These are phyloP conservation scores for Sitophilus oryzae DNA, from an alignment of 1,140 invertebrate species.

Conservation along the genomic window DNA sequence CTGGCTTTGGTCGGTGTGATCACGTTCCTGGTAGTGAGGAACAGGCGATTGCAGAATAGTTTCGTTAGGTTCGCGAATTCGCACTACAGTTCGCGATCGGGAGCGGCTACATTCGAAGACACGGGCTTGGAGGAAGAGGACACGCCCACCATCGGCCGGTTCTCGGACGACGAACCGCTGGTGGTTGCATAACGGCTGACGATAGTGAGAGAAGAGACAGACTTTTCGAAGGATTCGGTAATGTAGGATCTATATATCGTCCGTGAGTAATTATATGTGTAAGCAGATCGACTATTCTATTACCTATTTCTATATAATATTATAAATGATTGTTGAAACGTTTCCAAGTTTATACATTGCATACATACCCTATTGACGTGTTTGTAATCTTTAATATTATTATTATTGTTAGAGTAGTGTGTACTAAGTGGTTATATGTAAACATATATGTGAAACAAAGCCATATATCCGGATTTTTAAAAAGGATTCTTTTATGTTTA, in stretches of 20 bases:
- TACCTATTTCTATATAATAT: slow-evolving; percentile 17
- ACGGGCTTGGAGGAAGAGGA: slow-evolving; percentile 72
- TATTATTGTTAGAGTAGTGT: too few species aligned
- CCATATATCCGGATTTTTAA: too few species aligned
- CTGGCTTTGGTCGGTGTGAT: slow-evolving; percentile 51
- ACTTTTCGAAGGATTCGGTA: background rate
- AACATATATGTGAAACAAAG: too few species aligned
- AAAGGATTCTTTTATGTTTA: too few species aligned
- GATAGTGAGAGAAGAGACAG: background rate
- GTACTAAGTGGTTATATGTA: too few species aligned
- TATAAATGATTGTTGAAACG: slow-evolving; percentile 22
- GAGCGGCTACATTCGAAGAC: slow-evolving; percentile 75
- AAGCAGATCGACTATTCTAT: slow-evolving; percentile 23
- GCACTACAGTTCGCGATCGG: slow-evolving; percentile 79
- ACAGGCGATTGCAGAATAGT: slow-evolving; percentile 67
- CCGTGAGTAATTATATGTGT: background rate
- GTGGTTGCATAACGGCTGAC: slow-evolving; percentile 66
- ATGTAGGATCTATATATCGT: background rate
- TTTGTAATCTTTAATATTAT: too few species aligned
- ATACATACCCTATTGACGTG: too few species aligned
- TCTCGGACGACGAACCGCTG: slow-evolving; percentile 89
- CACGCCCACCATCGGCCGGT: slow-evolving; percentile 79
- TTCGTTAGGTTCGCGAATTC: slow-evolving; percentile 79
- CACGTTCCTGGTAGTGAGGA: slow-evolving; percentile 60
- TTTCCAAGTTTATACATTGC: slow-evolving; percentile 24